Evolutionary conservation across 2,888 invertebrate genomes (phyloP), one percentile per base, ranked within the genome.

Genomic region (Leucophora obtusa): DNA sequence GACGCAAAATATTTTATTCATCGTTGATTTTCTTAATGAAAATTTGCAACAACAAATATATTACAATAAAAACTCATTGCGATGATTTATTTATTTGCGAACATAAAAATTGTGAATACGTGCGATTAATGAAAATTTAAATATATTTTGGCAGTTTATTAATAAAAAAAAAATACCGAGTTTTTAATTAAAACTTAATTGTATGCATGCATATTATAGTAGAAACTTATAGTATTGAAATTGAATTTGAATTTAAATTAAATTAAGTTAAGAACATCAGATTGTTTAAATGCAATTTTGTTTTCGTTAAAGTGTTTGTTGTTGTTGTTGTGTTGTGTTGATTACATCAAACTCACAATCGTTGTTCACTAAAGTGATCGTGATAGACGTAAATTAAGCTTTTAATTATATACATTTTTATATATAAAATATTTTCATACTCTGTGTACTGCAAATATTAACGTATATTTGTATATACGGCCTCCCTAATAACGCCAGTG

Each of bases 401-500:
- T 76, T 81, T 81, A 81, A 77, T 81, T 77, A 77, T 51, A 60
- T 65, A 47, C 28, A 38, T 9, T 38, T 38, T 38, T 11, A 38
- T 38, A 38, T 14, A 38, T 11, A 14, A 10, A 38, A 11, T 11
- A 14, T 47, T 47, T 47, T 47, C 14, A 47, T 47, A 56, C 47
- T 69, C n/a, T 24, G 15, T 59, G 65, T 71, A 77, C 70, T 53
- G 54, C 21, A 35, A 76, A 70, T 76, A 59, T 50, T 28, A 28
- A 54, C 65, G 17, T 28, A 28, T 28, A 7, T 28, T 28, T 28
- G 28, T 28, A 53, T 60, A 24, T 14, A 17, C 66, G 76, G 73
- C 81, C 81, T 81, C 77, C 68, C 54, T 54, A 38, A 70, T 77
- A 66, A 76, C 75, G 72, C 54, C 56, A 77, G 63, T 77, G 73